Conservation (phyloP, 2,888 invertebrate genomes). For the Acrobasis repandana region DNA sequence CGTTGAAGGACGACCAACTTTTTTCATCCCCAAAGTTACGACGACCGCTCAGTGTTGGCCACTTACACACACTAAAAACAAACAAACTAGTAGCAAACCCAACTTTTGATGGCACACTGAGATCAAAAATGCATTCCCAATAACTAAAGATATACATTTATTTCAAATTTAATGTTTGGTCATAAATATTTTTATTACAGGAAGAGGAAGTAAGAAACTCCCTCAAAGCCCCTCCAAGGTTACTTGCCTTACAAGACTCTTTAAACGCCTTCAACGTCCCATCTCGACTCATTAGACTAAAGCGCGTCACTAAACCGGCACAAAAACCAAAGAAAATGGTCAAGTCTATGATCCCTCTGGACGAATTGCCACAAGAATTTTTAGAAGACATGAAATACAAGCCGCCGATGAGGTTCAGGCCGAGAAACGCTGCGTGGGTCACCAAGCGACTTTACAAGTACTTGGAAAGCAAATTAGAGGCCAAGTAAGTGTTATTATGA, state of each 20-base stretch:
- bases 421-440: slow-evolving; percentile 66
- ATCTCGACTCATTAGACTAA: slow-evolving; percentile 37
- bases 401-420: slow-evolving; percentile 66
- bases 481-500: slow-evolving; percentile 52
- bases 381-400: slow-evolving; percentile 67
- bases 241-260: slow-evolving; percentile 24
- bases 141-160: no score
- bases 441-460: slow-evolving; percentile 67
- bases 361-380: slow-evolving; percentile 53
- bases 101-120: no score
- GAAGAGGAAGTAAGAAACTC: slow-evolving; percentile 51
- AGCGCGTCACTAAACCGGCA: slow-evolving; percentile 31
- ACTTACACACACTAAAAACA: no score
- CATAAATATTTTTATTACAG: slow-evolving; percentile 46
- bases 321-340: slow-evolving; percentile 44
- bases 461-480: slow-evolving; percentile 65
- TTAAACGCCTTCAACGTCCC: slow-evolving; percentile 53
- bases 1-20: no score
- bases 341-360: slow-evolving; percentile 36
- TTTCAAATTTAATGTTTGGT: no score
- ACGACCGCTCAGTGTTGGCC: no score
- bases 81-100: no score
- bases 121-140: no score
- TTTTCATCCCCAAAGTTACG: no score
- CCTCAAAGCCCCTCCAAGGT: slow-evolving; percentile 39